These are phyloP conservation scores for Thymelicus lineola DNA, from an alignment of 2,888 invertebrate species.

Conservation along the genomic window DNA sequence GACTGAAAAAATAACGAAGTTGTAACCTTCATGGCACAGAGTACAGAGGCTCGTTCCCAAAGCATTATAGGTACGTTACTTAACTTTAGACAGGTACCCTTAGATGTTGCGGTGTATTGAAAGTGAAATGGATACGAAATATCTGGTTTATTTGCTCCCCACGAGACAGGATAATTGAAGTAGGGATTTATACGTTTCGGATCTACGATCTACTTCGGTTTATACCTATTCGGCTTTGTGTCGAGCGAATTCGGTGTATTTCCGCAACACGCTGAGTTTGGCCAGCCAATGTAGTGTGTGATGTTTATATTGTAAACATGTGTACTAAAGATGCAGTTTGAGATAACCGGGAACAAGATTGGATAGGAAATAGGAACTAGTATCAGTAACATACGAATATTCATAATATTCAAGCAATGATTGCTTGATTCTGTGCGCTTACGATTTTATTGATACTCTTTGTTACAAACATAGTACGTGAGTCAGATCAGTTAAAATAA, in stretches of 20 bases:
- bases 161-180: conserved; percentile 78
- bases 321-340: conserved; percentile 36
- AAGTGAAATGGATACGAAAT: conserved; percentile 71
- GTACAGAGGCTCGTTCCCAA: conserved; percentile 37
- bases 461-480: background rate
- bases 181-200: conserved; percentile 77
- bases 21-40: conserved; percentile 25
- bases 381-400: conserved; percentile 8
- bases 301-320: conserved; percentile 39
- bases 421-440: conserved; percentile 2
- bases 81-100: conserved; percentile 55
- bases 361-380: conserved; percentile 21
- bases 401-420: conserved; percentile 6
- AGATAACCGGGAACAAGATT: conserved; percentile 28
- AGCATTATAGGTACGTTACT: conserved; percentile 51
- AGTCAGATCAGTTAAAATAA: too few relatives aligned
- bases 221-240: conserved; percentile 48
- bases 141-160: conserved; percentile 73
- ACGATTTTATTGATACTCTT: background rate
- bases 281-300: conserved; percentile 35
- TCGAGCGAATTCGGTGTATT: conserved; percentile 48
- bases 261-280: conserved; percentile 40
- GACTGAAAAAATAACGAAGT: conserved; percentile 36
- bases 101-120: conserved; percentile 58
- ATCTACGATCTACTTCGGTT: conserved; percentile 64